Evolutionary conservation across 2,113 vertebrate genomes (phyloP).

Genomic region (Nycticryphes semicollaris): DNA sequence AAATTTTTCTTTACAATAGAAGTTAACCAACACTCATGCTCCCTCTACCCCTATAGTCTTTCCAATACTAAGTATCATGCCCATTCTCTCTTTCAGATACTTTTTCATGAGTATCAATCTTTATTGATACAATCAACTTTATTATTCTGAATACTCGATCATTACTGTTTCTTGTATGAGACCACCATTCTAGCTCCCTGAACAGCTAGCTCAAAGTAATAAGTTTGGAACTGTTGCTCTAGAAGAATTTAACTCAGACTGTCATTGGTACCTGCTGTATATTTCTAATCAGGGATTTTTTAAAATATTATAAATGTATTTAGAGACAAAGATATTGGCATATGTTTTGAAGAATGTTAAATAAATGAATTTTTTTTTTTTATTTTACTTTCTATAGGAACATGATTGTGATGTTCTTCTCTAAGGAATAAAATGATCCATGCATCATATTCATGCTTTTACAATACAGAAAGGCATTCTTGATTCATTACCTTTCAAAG

Average conservation of each 20-base stretch:
- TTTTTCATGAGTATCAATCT: neutral
- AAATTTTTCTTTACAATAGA: neutral
- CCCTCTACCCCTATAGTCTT: rapidly evolving
- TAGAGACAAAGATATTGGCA: neutral
- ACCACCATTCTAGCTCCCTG: neutral
- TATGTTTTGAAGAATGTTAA: neutral
- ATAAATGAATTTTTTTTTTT: neutral
- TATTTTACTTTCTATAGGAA: no score
- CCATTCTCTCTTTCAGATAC: neutral
- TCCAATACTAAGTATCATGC: neutral
- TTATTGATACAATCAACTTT: no score
- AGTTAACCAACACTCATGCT: neutral
- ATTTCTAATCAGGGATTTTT: neutral
- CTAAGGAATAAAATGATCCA: neutral
- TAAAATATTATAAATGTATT: neutral
- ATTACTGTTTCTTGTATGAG: neutral
- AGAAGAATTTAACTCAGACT: neutral
- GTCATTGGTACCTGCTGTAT: rapidly evolving
- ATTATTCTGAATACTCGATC: neutral
- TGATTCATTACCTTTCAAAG: neutral
- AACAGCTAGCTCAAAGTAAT: neutral
- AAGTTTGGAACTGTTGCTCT: neutral
- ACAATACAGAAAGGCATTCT: neutral
- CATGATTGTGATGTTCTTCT: neutral
- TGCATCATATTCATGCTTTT: neutral